phyloP scores from a whole-genome alignment of 2,888 invertebrate species.

The Drosophila anomalipes region DNA sequence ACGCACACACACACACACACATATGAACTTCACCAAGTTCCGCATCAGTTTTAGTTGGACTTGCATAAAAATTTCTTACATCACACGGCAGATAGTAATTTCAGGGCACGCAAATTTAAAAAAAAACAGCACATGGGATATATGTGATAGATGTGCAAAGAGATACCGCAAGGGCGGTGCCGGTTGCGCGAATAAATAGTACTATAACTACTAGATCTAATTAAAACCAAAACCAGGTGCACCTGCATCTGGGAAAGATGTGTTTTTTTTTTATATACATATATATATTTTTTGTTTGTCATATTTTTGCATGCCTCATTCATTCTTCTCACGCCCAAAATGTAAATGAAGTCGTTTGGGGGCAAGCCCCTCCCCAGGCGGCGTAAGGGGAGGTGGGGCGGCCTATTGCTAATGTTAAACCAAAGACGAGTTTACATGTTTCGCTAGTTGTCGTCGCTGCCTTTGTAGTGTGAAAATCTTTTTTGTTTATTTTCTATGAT shows the following conservation, averaged over 20 bases:
- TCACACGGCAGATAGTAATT: conserved; percentile 42
- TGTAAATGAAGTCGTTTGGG: conserved; percentile 68
- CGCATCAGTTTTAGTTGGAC: conserved; percentile 50
- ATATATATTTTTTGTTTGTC: conserved; percentile 46
- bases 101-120: conserved; percentile 68
- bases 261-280: not conserved
- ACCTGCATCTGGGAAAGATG: conserved; percentile 57
- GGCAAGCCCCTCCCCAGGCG: conserved; percentile 21
- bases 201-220: conserved; percentile 46
- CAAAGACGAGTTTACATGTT: conserved; percentile 70
- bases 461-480: conserved; percentile 70
- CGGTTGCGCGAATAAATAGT: conserved; percentile 37
- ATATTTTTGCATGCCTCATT: conserved; percentile 58
- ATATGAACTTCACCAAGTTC: conserved; percentile 42
- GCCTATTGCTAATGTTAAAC: conserved; percentile 50
- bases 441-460: conserved; percentile 46
- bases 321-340: conserved; percentile 78
- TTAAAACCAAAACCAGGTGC: conserved; percentile 43
- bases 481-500: conserved; percentile 51
- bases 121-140: conserved; percentile 38
- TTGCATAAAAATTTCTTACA: conserved; percentile 53
- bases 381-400: not conserved
- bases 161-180: conserved; percentile 53
- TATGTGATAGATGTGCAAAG: conserved; percentile 40
- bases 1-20: not conserved